phyloP scores from a whole-genome alignment of 2,888 invertebrate species.

The Drosophila paranaensis region DNA sequence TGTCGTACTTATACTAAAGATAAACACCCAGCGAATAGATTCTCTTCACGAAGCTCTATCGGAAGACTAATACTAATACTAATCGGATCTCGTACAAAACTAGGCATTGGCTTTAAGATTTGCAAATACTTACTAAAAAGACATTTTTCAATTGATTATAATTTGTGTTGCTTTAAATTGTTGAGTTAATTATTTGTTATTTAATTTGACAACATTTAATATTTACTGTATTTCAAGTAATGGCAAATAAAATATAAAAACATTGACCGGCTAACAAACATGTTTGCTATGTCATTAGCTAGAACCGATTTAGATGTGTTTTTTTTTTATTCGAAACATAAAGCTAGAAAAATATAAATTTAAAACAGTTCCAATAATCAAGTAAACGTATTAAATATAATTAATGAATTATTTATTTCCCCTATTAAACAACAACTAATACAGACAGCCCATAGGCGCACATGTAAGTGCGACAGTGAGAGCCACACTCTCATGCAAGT shows the following conservation, averaged over 20 bases:
- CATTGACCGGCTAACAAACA: neutral
- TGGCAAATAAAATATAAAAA: neutral
- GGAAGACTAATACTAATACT: constrained; percentile 5
- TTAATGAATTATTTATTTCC: constrained; percentile 70
- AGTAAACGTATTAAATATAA: constrained; percentile 44
- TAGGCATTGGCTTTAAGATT: neutral
- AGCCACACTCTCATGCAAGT: constrained; percentile 58
- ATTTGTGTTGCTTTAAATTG: neutral
- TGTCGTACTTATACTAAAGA: constrained; percentile 18
- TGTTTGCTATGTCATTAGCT: neutral
- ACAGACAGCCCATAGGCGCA: constrained; percentile 60
- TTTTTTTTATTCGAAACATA: neutral
- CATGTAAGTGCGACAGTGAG: constrained; percentile 65
- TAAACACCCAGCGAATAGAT: constrained; percentile 30
- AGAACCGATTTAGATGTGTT: neutral
- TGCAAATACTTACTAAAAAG: constrained; percentile 1
- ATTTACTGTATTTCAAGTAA: neutral
- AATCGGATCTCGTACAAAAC: constrained; percentile 15
- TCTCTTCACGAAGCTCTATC: constrained; percentile 17
- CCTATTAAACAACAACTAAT: constrained; percentile 78
- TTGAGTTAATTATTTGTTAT: neutral
- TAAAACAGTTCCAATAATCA: neutral
- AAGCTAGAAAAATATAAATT: too few species aligned
- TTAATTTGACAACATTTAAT: neutral
- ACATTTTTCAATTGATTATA: neutral